Evolutionary conservation across 2,888 invertebrate genomes (phyloP), one percentile per base, ranked within the genome.

Genomic region (Tortricodes alternella): DNA sequence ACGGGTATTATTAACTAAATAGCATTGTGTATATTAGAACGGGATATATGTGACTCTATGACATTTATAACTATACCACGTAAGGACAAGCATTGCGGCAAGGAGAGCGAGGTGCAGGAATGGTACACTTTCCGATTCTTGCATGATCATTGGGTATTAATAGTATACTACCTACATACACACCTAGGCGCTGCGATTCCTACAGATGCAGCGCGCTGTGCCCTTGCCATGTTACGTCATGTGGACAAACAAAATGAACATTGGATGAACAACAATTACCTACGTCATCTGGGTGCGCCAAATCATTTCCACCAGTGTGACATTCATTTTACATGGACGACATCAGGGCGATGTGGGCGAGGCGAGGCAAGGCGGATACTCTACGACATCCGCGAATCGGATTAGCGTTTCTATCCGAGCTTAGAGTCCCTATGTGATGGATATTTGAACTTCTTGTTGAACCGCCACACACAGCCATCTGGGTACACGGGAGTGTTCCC

Each of bases 221-320:
- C 73, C 74, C 74, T 71, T 72, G 71, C 38, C 57, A 32, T 65
- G 60, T 80, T 78, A 81, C 75, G 77, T 80, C 80, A 82, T 71
- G 60, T 58, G 60, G 60, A 61, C 63, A 65, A 66, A 70, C 66
- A 70, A 67, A 68, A 70, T 68, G 70, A 70, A 76, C 73, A 73
- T 64, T 71, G 70, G 71, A 67, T 66, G 73, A 66, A 71, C 76
- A 64, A 80, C 81, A 82, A 82, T 78, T 74, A 64, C 74, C 73
- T 75, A 73, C 76, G 77, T 70, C 75, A 75, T 67, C 60, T 76
- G 78, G 84, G 84, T 74, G 84, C 75, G 84, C 73, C 83, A 60
- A 72, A 74, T 73, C 69, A 69, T 64, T 69, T 68, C 72, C 75
- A 74, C 72, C 70, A 65, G 72, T 66, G 64, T 63, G 61, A 53